Base-by-base conservation (phyloP, 1,140 invertebrate species). In the Reticulitermes speratus region DNA sequence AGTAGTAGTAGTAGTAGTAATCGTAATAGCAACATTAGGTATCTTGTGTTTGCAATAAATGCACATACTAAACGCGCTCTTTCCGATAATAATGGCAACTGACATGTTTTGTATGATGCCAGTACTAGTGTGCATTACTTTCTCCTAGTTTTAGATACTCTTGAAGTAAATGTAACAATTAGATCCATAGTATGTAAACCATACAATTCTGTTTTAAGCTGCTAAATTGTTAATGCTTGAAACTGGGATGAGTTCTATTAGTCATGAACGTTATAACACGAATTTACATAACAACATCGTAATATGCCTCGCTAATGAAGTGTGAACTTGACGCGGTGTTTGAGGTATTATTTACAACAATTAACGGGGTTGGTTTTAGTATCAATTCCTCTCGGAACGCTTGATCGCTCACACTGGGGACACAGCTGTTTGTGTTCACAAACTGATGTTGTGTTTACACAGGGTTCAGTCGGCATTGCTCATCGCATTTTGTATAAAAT, bases 361-460 rank as follows among this genome's bases (percentile, higher is more conserved):
- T 75, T 75, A 75, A 75, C 65, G 65, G 65, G 65, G 25, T 75
- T 75, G 65, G 65, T n/a, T 75, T 30, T 75, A 75, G 65, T 75
- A 30, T 75, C 65, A 75, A 75, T 75, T n/a, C 65, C 65, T 75
- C 65, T 75, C 65, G 25, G 65, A 30, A 75, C 65, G 65, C 25
- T 30, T 75, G 65, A 75, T 75, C 65, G 65, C 65, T 30, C 65
- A 7, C 65, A n/a, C 25, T 75, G 65, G 65, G 65, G 25, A 30
- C 7, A 30, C 65, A 75, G 65, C 65, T 75, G 65, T 8, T 14
- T 25, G 65, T 14, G 8, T 75, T 75, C 65, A 75, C 65, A 75
- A 75, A 75, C 65, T 25, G 65, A 75, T 75, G n/a, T 75, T 30
- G 65, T 75, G 65, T 30, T 75, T 75, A 16, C 65, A 30, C n/a